Base-by-base conservation (phyloP, 2,888 invertebrate genomes). In the Allygus modestus region DNA sequence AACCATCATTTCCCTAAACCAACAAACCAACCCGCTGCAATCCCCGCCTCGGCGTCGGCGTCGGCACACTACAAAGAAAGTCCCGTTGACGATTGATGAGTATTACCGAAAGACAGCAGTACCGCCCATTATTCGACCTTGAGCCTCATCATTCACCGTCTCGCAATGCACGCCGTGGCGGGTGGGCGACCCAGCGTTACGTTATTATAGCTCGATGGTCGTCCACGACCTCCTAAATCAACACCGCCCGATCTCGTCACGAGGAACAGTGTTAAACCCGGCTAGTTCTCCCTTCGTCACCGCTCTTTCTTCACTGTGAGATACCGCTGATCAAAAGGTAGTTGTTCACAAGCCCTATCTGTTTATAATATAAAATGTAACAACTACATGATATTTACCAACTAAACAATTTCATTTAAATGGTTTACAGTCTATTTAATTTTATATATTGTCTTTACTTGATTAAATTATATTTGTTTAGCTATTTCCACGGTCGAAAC, bases 201-300 rank as follows among this genome's bases (percentile, higher is more conserved):
- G 15, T n/a, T 51, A 23, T n/a, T n/a, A n/a, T n/a, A n/a, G n/a
- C n/a, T 5, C 58, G 23, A 58, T 51, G n/a, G 51, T 17, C 51
- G 58, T 58, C 58, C 58, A 58, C 58, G 58, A 58, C 58, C 26
- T 58, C 58, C 58, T 58, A 58, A 58, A 65, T 65, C 65, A 65
- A 54, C 54, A 54, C 31, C 31, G 65, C 5, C 31, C 65, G 65
- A 65, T 65, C 65, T 65, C 65, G 65, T 65, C 65, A 65, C 65
- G 65, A 65, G 2, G n/a, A 17, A 17, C 51, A 17, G 51, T 51
- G 51, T 51, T 51, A 58, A 65, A 65, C 65, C 54, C 54, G 23
- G n/a, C 15, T 9, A 0, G 31, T 5, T 2, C 17, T 9, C 65
- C 28, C 31, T 15, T 0, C 65, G 65, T 28, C 65, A 65, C 65